Percentiles rank a stretch among this genome's conserved stretches.
phyloP scores from a whole-genome alignment of 2,113 vertebrate species.

The Megaceryle torquata region DNA sequence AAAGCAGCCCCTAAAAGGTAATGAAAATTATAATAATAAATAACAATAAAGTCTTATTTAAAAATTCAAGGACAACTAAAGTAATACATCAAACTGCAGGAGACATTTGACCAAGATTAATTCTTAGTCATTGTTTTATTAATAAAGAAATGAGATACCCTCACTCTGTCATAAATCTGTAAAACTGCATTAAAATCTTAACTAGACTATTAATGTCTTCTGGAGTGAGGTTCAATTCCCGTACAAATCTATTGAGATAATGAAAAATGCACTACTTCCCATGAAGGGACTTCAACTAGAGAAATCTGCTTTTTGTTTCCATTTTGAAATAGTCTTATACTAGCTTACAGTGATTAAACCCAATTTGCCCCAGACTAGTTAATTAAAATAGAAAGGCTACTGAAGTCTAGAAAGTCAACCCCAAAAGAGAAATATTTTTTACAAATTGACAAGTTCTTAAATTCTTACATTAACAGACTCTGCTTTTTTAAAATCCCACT shows the following conservation, averaged over 20 bases:
- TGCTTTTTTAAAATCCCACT: not conserved
- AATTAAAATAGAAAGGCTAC: not conserved
- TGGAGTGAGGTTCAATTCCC: not conserved
- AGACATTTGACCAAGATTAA: not conserved
- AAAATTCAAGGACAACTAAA: not conserved
- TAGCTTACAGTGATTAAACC: not conserved
- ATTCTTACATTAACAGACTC: not conserved
- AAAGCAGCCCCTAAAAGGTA: constrained; percentile 89
- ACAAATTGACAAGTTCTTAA: not conserved
- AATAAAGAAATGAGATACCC: not conserved
- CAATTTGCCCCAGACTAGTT: not conserved
- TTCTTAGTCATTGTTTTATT: not conserved
- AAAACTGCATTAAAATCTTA: not conserved
- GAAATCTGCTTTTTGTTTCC: not conserved
- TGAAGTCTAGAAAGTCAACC: not conserved
- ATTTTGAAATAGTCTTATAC: not conserved
- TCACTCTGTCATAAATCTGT: not conserved
- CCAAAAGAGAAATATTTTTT: not conserved
- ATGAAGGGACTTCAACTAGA: not conserved
- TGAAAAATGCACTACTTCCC: not conserved
- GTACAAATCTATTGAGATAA: not conserved
- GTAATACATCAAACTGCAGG: not conserved
- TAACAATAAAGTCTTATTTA: not conserved
- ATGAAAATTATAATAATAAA: not conserved
- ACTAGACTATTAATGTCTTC: not conserved